Percentiles rank a stretch among this genome's conserved stretches.
These are phyloP conservation scores for Microplitis deprimator DNA, from an alignment of 2,888 invertebrate species.

Conservation along the genomic window DNA sequence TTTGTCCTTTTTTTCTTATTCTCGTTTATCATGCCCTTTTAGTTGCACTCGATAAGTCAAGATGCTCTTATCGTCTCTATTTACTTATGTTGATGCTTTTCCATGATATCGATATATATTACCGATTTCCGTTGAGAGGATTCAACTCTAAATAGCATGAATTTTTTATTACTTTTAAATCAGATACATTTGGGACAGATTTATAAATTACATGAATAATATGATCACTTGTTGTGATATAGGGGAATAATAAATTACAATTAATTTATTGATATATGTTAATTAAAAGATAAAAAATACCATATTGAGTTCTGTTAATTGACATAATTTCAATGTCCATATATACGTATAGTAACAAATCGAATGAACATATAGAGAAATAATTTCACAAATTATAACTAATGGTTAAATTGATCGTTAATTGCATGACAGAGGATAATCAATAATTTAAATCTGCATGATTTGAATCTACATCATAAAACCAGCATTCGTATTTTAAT, in stretches of 20 bases:
- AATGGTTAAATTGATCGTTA: slow-evolving; percentile 18
- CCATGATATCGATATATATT: neutral
- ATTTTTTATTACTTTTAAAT: neutral
- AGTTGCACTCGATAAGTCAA: slow-evolving; percentile 11
- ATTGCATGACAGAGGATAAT: slow-evolving; percentile 12
- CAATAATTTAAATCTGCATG: slow-evolving; percentile 15
- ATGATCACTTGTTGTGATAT: neutral
- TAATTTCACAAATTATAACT: neutral
- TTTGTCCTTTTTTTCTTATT: neutral
- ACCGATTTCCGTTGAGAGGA: slow-evolving; percentile 3
- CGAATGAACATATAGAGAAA: neutral
- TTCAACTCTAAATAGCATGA: neutral
- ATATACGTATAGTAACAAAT: neutral
- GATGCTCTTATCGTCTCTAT: slow-evolving; percentile 17
- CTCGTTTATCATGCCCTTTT: slow-evolving; percentile 6
- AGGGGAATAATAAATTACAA: neutral
- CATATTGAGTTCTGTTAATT: neutral
- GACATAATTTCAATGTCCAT: neutral
- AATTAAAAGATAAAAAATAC: neutral
- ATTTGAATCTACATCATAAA: neutral
- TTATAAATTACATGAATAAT: neutral
- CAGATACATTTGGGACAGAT: neutral
- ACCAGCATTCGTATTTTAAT: slow-evolving; percentile 2
- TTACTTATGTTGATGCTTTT: neutral
- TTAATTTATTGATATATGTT: neutral